phyloP scores from a whole-genome alignment of 1,140 invertebrate genomes.

The Zaprionus gabonicus region DNA sequence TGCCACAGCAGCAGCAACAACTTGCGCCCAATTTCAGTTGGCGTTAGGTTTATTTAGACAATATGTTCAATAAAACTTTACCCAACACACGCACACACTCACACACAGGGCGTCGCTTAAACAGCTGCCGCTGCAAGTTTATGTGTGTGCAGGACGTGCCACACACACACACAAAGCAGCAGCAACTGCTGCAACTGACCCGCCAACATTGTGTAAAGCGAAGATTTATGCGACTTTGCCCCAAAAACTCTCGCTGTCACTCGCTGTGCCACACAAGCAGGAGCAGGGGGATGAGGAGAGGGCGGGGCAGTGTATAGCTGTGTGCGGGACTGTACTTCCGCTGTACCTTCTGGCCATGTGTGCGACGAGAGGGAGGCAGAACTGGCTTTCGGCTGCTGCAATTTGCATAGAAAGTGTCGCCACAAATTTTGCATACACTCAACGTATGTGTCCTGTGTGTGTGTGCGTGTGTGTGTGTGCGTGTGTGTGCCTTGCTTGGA shows the following conservation, averaged over 20 bases:
- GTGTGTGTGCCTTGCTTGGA: constrained; percentile 11
- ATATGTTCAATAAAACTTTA: constrained; percentile 79
- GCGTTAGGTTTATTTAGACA: constrained; percentile 71
- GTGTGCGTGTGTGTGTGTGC: constrained; percentile 4
- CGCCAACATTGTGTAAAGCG: constrained; percentile 80
- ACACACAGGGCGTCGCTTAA: constrained; percentile 15
- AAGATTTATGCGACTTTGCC: constrained; percentile 81
- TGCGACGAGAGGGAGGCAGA: constrained; percentile 9
- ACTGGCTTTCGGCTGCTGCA: constrained; percentile 28
- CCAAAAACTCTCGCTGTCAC: constrained; percentile 53
- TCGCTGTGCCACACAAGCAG: constrained; percentile 16
- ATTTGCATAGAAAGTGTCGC: constrained; percentile 68
- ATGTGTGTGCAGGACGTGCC: constrained; percentile 17
- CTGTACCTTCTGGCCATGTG: constrained; percentile 59
- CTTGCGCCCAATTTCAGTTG: constrained; percentile 35
- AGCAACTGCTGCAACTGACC: constrained; percentile 59
- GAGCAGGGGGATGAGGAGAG: too few species aligned
- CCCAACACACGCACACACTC: constrained; percentile 15
- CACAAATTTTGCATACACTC: constrained; percentile 35
- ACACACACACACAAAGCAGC: constrained; percentile 1
- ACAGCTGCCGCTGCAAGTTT: constrained; percentile 36
- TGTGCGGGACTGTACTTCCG: constrained; percentile 72
- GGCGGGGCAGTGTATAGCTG: constrained; percentile 27
- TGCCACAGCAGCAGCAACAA: constrained; percentile 10
- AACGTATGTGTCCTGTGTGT: constrained; percentile 39